A percentile compares a stretch with the other conserved stretches of the same genome.
Conservation (phyloP, 2,113 vertebrate species). For the Phrynosoma blainvillii region DNA sequence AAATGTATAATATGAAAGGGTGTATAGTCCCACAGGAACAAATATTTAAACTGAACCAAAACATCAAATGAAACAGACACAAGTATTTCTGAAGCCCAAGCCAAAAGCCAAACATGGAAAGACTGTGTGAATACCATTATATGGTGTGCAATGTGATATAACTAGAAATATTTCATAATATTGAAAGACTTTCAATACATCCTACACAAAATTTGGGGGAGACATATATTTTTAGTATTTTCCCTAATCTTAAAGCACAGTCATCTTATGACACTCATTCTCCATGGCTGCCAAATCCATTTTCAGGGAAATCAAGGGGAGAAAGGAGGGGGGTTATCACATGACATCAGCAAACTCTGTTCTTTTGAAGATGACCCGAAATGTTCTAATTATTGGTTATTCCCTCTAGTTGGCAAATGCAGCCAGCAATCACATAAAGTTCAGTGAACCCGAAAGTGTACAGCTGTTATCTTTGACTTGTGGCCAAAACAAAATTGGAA, state of each 20-base stretch:
- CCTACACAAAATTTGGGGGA: slow-evolving; percentile 31
- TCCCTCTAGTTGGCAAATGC: slow-evolving; percentile 81
- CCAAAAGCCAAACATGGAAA: background rate
- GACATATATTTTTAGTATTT: slow-evolving; percentile 8
- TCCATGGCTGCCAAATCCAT: slow-evolving; percentile 55
- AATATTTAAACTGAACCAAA: background rate
- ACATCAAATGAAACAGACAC: background rate
- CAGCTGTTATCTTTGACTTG: slow-evolving; percentile 95
- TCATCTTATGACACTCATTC: slow-evolving; percentile 34
- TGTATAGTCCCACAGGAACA: background rate
- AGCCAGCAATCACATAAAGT: slow-evolving; percentile 85
- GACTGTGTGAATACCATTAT: background rate
- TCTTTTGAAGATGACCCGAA: slow-evolving; percentile 88
- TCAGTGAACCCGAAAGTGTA: slow-evolving; percentile 90
- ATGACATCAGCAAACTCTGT: slow-evolving; percentile 75
- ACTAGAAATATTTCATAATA: background rate
- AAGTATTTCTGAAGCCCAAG: background rate
- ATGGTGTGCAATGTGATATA: background rate
- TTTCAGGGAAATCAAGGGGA: slow-evolving; percentile 68
- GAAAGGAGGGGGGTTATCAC: slow-evolving; percentile 52
- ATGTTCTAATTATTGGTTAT: slow-evolving; percentile 92
- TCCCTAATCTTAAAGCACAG: slow-evolving; percentile 8
- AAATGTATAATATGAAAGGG: too few relatives aligned
- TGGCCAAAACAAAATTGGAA: slow-evolving; percentile 90
- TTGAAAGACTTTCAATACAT: too few relatives aligned